Base-by-base conservation (phyloP, 2,113 vertebrate species). In the Gadus macrocephalus region DNA sequence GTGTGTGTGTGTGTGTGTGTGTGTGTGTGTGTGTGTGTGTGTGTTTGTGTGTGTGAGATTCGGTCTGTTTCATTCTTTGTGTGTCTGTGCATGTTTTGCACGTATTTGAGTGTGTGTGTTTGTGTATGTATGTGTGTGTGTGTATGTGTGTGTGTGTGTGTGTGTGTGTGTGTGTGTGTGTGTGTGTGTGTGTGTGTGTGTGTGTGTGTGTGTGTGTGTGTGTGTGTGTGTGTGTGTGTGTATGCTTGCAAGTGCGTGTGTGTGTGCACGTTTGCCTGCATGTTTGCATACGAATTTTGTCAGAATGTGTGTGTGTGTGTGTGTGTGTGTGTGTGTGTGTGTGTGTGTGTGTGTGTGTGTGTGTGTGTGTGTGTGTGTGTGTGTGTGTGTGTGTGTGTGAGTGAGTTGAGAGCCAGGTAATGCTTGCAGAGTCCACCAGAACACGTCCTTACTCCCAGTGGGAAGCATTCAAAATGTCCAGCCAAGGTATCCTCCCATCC, bases 161-260 rank as follows among this genome's bases (percentile, higher is more conserved):
- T 72, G 70, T 66, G 70, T 42, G 53, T 67, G 69, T 68, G 61
- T 64, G 63, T 35, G 2, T 64, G 16, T 63, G 25, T 28, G 2
- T 20, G 17, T n/a, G 27, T 62, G 68, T 17, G 60, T 49, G 59
- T 53, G 68, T 20, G 31, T 62, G 31, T 59, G 63, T 59, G 70
- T 38, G 62, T 59, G 53, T 65, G 27, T 66, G 53, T 59, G n/a
- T 66, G 69, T 58, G 69, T 65, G 63, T 71, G 69, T 58, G 53
- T 66, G 63, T 72, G 70, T 66, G 70, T 42, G 61, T 67, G 69
- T 68, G 61, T 65, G 53, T 65, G 22, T 53, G 49, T 6, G 35
- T 28, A 4, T 38, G 56, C 55, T 55, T 31, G 56, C 53, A 60
- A 17, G 35, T 2, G 20, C 17, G 5, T 56, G 25, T 28, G 17